Conservation (phyloP, 2,113 vertebrate genomes). For the Sylvia atricapilla region DNA sequence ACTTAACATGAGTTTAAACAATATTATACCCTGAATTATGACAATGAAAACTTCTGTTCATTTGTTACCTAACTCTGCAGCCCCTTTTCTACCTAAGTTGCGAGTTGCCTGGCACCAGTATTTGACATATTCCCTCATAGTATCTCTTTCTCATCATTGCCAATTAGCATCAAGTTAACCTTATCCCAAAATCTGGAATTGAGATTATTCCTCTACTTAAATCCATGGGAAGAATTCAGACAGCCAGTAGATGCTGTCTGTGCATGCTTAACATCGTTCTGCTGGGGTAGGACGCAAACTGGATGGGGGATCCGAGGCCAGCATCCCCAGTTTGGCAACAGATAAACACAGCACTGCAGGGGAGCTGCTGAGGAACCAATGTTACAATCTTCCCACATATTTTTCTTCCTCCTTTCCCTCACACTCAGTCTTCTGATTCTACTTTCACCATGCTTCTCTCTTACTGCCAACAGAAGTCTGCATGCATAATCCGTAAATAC, state of each 20-base stretch:
- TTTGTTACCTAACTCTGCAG: neutral
- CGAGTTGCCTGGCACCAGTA: neutral
- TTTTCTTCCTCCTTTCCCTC: neutral
- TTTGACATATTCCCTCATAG: neutral
- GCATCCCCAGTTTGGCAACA: neutral
- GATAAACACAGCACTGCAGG: neutral
- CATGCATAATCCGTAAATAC: neutral
- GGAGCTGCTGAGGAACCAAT: neutral
- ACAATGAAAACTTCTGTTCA: neutral
- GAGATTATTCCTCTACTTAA: neutral
- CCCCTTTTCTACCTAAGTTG: neutral
- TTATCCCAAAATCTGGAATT: neutral
- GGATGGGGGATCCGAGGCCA: fast-evolving
- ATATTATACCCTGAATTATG: neutral
- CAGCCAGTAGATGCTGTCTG: neutral
- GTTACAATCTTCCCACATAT: neutral
- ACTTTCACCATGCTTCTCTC: neutral
- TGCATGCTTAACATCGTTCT: neutral
- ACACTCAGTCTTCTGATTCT: neutral
- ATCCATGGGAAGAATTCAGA: neutral
- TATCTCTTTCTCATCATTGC: neutral
- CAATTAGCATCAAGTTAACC: neutral
- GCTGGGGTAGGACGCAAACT: neutral
- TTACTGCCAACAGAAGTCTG: neutral
- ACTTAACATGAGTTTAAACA: neutral